phyloP scores from a whole-genome alignment of 2,888 invertebrate genomes.

The Mythimna lalbum region DNA sequence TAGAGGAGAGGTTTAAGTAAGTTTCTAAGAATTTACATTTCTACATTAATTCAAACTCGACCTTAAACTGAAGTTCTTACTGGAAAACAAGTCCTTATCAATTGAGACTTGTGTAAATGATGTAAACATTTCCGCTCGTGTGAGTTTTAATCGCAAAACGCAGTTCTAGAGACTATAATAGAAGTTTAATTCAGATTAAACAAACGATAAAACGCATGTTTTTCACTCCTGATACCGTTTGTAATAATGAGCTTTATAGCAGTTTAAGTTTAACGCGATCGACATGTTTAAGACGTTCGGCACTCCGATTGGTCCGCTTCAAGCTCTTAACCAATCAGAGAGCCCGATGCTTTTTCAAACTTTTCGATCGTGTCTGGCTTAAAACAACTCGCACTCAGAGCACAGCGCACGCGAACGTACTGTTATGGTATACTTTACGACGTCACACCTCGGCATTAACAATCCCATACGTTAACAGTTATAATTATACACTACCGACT shows the following conservation, averaged over 20 bases:
- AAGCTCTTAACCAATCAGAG: too few species aligned
- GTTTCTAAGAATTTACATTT: background rate
- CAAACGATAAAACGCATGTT: constrained; percentile 2
- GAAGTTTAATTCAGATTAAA: background rate
- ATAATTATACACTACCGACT: constrained; percentile 43
- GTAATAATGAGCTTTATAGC: background rate
- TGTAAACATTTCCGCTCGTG: constrained; percentile 45
- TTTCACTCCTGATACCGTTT: constrained; percentile 23
- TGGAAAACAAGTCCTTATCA: constrained; percentile 33
- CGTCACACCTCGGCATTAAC: constrained; percentile 12
- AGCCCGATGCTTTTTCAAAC: too few species aligned
- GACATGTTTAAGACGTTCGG: too few species aligned
- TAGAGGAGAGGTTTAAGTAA: background rate
- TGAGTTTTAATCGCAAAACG: constrained; percentile 22
- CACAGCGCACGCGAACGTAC: constrained; percentile 28
- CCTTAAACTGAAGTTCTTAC: background rate
- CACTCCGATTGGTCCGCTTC: too few species aligned
- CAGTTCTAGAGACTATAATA: background rate
- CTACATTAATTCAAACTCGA: background rate
- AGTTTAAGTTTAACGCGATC: background rate
- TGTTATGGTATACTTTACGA: constrained; percentile 39
- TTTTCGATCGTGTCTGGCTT: too few species aligned
- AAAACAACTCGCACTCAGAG: too few species aligned
- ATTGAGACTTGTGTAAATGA: constrained; percentile 25
- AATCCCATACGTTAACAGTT: constrained; percentile 41